Evolutionary conservation across 2,888 invertebrate genomes (phyloP), one percentile per base, ranked within the genome.

Genomic region (Cantharis rustica): DNA sequence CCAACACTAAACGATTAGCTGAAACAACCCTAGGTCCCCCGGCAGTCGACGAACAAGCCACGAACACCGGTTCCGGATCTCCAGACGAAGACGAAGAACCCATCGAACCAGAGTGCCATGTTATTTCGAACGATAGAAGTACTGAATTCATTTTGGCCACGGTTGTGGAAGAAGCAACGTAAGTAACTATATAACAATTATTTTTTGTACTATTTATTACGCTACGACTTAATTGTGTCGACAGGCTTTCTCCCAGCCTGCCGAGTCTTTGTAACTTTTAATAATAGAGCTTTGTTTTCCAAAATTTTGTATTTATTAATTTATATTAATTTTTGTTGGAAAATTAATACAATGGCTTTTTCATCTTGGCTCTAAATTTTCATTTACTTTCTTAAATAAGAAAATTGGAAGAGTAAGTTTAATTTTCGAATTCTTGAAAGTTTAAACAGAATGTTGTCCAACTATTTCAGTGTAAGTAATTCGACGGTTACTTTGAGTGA

Each of bases 81-180:
- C 96, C 96, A 86, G 96, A 96, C 84, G 95, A 96, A 79, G 95
- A 95, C 80, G 90, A 75, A 88, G 93, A 93, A 81, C 90, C 90
- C 66, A 90, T 88, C 0, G 93, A 93, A 75, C 85, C 85, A 27
- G 94, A 93, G 79, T 95, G 95, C 84, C 95, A 95, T 88, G 94
- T 96, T 84, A 96, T 96, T 86, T 95, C 95, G 66, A 96, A 97
- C 88, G 96, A 96, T 87, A 95, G 95, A 88, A 96, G 96, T 81
- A 95, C 96, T 1, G 96, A 96, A 86, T 96, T 96, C 87, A 96
- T 97, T 89, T 90, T 97, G 81, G 95, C 96, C 31, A 96, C 97
- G 3, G 96, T 96, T 75, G 93, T 94, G 75, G 95, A 95, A 87
- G 96, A 95, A 89, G 93, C 93, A 72, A 92, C 92, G 95, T 95